Evolutionary conservation across 2,888 invertebrate species (phyloP).

Genomic region (Hipparchia semele): DNA sequence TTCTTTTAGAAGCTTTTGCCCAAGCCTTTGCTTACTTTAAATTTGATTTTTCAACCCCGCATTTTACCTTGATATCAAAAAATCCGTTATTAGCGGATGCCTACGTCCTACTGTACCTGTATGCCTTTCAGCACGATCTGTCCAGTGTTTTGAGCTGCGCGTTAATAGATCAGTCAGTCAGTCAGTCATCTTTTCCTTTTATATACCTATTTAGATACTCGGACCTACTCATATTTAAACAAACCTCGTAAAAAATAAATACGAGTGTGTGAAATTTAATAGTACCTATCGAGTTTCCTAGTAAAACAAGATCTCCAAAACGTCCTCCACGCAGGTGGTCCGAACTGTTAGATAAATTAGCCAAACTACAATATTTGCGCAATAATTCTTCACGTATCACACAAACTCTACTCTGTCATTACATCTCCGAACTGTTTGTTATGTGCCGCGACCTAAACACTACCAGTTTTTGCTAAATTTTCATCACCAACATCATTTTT

Average conservation of each 20-base stretch:
- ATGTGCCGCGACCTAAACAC: conserved; percentile 41
- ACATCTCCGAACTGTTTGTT: conserved; percentile 46
- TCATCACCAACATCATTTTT: conserved; percentile 7
- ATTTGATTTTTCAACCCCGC: too few relatives aligned
- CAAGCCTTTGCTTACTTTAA: too few relatives aligned
- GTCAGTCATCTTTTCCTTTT: too few relatives aligned
- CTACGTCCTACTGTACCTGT: too few relatives aligned
- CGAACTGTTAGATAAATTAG: conserved; percentile 21
- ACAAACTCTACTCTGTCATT: conserved; percentile 46
- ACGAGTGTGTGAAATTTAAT: too few relatives aligned
- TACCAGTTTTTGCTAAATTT: conserved; percentile 34
- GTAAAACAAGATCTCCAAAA: conserved; percentile 23
- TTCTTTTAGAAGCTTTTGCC: too few relatives aligned
- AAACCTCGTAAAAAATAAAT: background rate
- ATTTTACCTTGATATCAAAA: too few relatives aligned
- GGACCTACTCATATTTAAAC: background rate
- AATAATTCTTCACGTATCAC: conserved; percentile 43
- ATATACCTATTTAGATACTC: background rate
- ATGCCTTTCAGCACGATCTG: too few relatives aligned
- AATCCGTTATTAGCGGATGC: too few relatives aligned
- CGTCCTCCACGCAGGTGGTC: conserved; percentile 41
- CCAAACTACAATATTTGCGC: conserved; percentile 47
- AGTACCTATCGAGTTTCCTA: background rate
- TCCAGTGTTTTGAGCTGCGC: too few relatives aligned
- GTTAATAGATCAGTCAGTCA: too few relatives aligned